Base-by-base conservation (phyloP, 2,113 vertebrate genomes). In the Mustela lutreola region DNA sequence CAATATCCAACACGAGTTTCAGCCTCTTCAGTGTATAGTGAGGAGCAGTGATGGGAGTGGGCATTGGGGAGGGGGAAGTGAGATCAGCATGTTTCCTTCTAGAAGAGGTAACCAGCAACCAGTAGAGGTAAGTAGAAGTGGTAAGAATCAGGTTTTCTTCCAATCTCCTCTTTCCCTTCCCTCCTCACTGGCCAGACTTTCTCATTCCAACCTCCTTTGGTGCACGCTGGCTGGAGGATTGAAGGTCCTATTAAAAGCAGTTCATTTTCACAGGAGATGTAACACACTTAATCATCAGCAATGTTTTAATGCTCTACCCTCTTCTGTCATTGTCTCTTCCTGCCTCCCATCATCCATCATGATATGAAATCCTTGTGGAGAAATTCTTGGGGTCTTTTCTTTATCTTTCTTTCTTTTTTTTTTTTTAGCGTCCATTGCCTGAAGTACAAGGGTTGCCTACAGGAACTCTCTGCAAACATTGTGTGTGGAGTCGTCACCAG, bases 51-150 rank as follows among this genome's bases (percentile, higher is more conserved):
- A 1, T 36, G 6, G 31, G 53, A 45, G n/a, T 24, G 0, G 18
- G 24, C 9, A 0, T 15, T 26, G 42, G n/a, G 45, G 3, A 31
- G n/a, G 31, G 45, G 3, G 39, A 1, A 11, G 2, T 18, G 65
- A 62, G 48, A 58, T 22, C 10, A 36, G 3, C 11, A 70, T 3
- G 1, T 22, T 58, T n/a, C 48, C 14, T 36, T 80, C 86, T 9
- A 42, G 58, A 92, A 81, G 42, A 22, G 39, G 19, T 18, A 42
- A 81, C 45, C 15, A 39, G 7, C 36, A 45, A 45, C 22, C 4
- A 10, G 19, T 22, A 16, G 24, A 53, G 7, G 2, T 45, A 71
- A 93, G 42, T 42, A 89, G 71, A 89, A n/a, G 24, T n/a, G 42
- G 22, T 70, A 33, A 93, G 70, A 31, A 63, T n/a, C 86, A 62